Percentiles rank a stretch among this genome's conserved stretches.
phyloP scores from a whole-genome alignment of 2,113 vertebrate genomes.

The Dasyprocta punctata region DNA sequence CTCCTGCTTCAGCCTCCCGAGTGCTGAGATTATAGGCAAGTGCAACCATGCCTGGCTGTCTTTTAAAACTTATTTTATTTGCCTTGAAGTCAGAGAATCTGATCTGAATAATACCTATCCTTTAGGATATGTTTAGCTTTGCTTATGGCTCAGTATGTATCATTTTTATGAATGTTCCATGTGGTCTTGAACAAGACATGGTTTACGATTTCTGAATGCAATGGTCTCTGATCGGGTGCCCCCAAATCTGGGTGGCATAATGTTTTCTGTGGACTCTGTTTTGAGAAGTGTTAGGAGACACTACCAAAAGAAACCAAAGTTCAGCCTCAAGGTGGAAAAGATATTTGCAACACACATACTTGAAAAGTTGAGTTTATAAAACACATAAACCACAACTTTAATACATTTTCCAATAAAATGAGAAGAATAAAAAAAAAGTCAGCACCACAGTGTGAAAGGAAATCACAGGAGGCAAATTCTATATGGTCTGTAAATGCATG shows the following conservation, averaged over 20 bases:
- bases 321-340: not conserved
- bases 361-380: not conserved
- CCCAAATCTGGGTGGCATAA: too few species aligned
- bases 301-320: not conserved
- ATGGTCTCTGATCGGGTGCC: not conserved
- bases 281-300: not conserved
- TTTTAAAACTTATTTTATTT: not conserved
- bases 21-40: not conserved
- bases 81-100: too few species aligned
- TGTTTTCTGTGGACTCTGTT: not conserved
- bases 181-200: not conserved
- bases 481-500: too few species aligned
- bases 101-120: not conserved
- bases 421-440: not conserved
- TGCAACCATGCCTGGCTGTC: not conserved
- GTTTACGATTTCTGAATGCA: accelerated
- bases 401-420: not conserved
- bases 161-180: not conserved
- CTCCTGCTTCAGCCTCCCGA: not conserved
- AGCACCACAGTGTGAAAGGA: not conserved
- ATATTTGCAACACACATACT: not conserved
- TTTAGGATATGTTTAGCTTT: too few species aligned
- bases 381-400: not conserved
- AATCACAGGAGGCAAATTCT: not conserved
- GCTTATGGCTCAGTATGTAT: not conserved